Evolutionary conservation across 2,797 vertebrate genomes (phyloP).

Genomic region (Ambastaia sidthimunki): DNA sequence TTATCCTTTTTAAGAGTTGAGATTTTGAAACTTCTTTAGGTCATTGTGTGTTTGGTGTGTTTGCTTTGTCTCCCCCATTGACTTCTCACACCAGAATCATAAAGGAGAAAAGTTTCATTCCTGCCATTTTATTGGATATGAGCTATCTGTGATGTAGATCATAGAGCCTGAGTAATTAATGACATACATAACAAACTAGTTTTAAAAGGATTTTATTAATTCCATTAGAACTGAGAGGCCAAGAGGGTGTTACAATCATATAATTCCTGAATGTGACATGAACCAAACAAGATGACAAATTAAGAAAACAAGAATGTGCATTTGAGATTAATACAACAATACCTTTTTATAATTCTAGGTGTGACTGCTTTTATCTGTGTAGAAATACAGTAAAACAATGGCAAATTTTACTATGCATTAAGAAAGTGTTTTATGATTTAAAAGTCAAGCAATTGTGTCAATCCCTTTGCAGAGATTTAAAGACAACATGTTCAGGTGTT

Average conservation of each 20-base stretch:
- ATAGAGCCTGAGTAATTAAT: background rate
- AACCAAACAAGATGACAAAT: constrained; percentile 4
- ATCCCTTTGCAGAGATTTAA: background rate
- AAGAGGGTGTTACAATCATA: constrained; percentile 3
- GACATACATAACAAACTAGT: background rate
- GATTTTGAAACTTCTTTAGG: background rate
- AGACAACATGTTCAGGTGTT: background rate
- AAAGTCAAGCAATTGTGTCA: background rate
- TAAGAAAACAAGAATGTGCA: background rate
- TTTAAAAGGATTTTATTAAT: background rate
- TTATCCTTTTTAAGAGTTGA: background rate
- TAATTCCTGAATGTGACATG: background rate
- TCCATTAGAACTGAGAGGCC: background rate
- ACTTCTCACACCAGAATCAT: background rate
- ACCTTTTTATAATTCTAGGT: background rate
- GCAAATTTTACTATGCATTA: background rate
- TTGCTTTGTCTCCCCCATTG: background rate
- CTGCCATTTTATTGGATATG: background rate
- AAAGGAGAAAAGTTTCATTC: background rate
- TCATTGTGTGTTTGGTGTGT: background rate
- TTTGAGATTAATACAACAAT: background rate
- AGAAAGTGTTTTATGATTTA: background rate
- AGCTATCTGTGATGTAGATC: background rate
- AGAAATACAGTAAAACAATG: background rate
- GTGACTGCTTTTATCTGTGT: background rate